Base-by-base conservation (phyloP, 2,113 vertebrate species). In the Entomyzon cyanotis region DNA sequence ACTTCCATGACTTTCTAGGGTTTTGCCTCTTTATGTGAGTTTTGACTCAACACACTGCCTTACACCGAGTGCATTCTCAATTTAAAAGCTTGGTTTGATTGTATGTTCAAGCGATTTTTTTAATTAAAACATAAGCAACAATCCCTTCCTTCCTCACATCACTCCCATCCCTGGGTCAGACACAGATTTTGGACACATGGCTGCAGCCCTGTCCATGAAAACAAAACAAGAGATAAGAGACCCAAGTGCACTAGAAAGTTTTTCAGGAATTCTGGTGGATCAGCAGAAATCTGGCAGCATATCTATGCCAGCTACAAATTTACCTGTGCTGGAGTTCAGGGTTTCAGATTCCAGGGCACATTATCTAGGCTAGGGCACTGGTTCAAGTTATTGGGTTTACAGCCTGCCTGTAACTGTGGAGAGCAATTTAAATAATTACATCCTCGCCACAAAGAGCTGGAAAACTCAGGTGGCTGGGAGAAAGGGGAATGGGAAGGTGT, bases 341-440 rank as follows among this genome's bases (percentile, higher is more conserved):
- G 2, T 85, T 75, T 81, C 56, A 78, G 79, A 71, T 88, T 84
- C 79, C 62, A 92, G 90, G 69, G 58, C 71, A 64, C 50, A 42
- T 47, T 86, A 88, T 92, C 93, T 84, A 69, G 75, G 71, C 64
- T 65, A 81, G 55, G 85, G 76, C 90, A 88, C 79, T 63, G 85
- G 81, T 95, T 95, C 88, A 89, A 90, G 88, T 67, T 75, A 31
- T 75, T 86, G 82, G 67, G 75, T 96, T 94, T 95, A 95, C n/a
- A 86, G 71, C 71, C 91, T 75, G 75, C 79, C 78, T 88, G 75
- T 68, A 86, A 94, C 91, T 88, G 47, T 20, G 84, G 50, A 90
- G 60, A 91, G 74, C 74, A 95, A 95, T 94, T 96, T 82, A 92
- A 95, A 91, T 92, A 87, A 95, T 96, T 91, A 71, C 73, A 81